Conservation (phyloP, 2,888 invertebrate genomes). For the Chaitophorus viminalis region DNA sequence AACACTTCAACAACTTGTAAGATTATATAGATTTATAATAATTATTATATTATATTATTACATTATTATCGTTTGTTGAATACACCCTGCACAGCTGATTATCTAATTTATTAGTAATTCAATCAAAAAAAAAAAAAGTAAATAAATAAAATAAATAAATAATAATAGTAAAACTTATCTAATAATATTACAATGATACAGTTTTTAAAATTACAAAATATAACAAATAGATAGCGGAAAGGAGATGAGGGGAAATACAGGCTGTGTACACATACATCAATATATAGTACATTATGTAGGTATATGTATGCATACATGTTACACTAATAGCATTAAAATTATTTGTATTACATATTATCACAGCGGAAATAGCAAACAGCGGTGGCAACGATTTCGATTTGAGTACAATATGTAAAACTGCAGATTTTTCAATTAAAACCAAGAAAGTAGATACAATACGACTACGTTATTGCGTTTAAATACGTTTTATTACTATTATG, state of each 20-base stretch:
- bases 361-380: slow-evolving; percentile 55
- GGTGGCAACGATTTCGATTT: slow-evolving; percentile 35
- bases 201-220: slow-evolving; percentile 47
- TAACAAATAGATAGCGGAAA: slow-evolving; percentile 30
- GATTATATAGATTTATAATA: slow-evolving; percentile 46
- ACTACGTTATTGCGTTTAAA: neutral
- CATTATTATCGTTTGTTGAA: slow-evolving; percentile 57
- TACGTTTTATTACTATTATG: slow-evolving; percentile 5
- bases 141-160: slow-evolving; percentile 33
- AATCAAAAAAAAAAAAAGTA: slow-evolving; percentile 42
- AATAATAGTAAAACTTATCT: slow-evolving; percentile 42
- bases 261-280: slow-evolving; percentile 24
- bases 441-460: neutral
- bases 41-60: slow-evolving; percentile 16
- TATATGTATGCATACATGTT: neutral
- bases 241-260: slow-evolving; percentile 14
- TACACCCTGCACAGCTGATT: slow-evolving; percentile 61
- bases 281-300: neutral
- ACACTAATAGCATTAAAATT: slow-evolving; percentile 49
- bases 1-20: slow-evolving; percentile 37
- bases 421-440: slow-evolving; percentile 9
- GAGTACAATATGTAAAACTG: neutral
- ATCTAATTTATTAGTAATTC: slow-evolving; percentile 58
- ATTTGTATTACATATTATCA: slow-evolving; percentile 51
- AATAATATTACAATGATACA: slow-evolving; percentile 42